phyloP scores from a whole-genome alignment of 2,888 invertebrate species.

The Leucozona laternaria region DNA sequence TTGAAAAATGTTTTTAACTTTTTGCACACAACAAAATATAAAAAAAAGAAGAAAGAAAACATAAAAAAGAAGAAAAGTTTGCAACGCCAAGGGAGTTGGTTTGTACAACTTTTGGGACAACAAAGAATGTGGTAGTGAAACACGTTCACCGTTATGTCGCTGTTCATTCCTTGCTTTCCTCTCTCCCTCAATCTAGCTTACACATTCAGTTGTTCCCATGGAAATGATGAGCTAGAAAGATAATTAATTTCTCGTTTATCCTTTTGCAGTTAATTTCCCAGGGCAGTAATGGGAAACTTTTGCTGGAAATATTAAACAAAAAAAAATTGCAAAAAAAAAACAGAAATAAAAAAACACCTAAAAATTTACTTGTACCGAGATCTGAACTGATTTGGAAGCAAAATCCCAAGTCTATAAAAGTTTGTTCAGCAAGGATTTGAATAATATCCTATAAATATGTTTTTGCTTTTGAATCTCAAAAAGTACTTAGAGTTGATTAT shows the following conservation, averaged over 20 bases:
- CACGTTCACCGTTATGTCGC: conserved; percentile 46
- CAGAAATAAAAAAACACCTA: conserved; percentile 5
- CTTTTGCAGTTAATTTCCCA: conserved; percentile 74
- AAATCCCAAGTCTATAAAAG: conserved; percentile 27
- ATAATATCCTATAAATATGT: conserved; percentile 30
- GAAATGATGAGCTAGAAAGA: conserved; percentile 69
- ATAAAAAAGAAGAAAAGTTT: conserved; percentile 51
- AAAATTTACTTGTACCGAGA: conserved; percentile 17
- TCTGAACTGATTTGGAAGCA: conserved; percentile 7
- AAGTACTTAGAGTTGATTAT: conserved; percentile 23
- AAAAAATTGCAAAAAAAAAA: not conserved
- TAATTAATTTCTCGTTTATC: conserved; percentile 75
- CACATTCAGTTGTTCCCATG: conserved; percentile 43
- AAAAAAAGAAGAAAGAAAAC: conserved; percentile 7
- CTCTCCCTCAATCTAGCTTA: not conserved
- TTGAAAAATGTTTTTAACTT: conserved; percentile 61
- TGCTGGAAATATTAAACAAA: conserved; percentile 16
- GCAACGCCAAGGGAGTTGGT: conserved; percentile 58
- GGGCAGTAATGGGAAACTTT: conserved; percentile 61
- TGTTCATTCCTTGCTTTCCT: not conserved
- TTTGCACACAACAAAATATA: conserved; percentile 14
- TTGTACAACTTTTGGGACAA: conserved; percentile 54
- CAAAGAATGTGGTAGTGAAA: conserved; percentile 43
- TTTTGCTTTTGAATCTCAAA: not conserved
- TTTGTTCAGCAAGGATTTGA: conserved; percentile 9